Conservation (phyloP, 2,113 vertebrate species). For the Leptosomus discolor region DNA sequence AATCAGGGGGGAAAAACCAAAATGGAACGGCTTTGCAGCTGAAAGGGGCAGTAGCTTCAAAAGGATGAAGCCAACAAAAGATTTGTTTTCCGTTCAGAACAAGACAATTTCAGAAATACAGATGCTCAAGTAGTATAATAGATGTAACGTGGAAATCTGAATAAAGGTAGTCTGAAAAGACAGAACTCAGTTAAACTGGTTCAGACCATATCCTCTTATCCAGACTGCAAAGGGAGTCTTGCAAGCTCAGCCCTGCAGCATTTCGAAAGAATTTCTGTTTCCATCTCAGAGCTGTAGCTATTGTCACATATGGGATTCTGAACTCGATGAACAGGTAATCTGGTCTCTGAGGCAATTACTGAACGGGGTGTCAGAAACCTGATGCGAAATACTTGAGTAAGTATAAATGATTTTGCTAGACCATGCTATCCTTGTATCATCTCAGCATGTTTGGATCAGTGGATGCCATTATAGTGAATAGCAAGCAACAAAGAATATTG, state of each 20-base stretch:
- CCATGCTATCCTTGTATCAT: not conserved
- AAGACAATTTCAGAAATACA: not conserved
- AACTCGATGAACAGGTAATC: not conserved
- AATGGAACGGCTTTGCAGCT: not conserved
- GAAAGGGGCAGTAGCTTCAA: not conserved
- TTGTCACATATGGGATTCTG: not conserved
- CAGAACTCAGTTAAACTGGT: not conserved
- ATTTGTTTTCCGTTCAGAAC: not conserved
- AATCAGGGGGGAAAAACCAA: accelerated
- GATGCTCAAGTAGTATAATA: not conserved
- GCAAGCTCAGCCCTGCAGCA: not conserved
- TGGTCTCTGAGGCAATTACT: not conserved
- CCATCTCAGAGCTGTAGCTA: not conserved
- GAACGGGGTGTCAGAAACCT: not conserved
- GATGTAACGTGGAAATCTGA: not conserved
- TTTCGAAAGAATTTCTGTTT: not conserved
- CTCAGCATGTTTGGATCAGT: not conserved
- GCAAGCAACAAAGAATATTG: not conserved
- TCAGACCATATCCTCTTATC: not conserved
- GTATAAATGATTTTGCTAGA: not conserved
- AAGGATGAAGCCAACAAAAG: not conserved
- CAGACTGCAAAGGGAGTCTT: not conserved
- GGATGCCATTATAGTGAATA: not conserved
- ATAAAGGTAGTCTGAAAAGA: not conserved
- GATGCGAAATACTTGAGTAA: not conserved